A percentile compares a stretch with the other conserved stretches of the same genome.
Conservation (phyloP, 1,140 invertebrate species). For the Bombus difficillimus region DNA sequence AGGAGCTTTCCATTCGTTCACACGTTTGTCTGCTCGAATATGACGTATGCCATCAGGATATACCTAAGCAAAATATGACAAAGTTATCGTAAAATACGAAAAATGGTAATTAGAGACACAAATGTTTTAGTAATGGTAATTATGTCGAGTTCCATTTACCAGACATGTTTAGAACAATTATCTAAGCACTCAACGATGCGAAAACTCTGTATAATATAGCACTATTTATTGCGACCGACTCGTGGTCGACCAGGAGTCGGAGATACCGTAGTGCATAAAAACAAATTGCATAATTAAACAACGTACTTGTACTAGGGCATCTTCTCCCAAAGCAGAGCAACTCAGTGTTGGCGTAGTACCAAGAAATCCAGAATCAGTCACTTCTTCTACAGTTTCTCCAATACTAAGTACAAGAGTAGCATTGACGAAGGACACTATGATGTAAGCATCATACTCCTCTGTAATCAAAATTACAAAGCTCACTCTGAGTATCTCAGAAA, state of each 20-base stretch:
- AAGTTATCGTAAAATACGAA: neutral
- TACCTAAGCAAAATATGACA: conserved; percentile 83
- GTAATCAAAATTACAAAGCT: conserved; percentile 85
- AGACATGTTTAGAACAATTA: conserved; percentile 62
- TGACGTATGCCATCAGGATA: conserved; percentile 99
- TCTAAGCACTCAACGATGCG: conserved; percentile 77
- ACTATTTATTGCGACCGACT: conserved; percentile 75
- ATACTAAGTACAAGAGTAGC: conserved; percentile 99
- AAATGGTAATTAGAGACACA: neutral
- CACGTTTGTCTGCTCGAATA: conserved; percentile 97
- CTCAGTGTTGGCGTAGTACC: conserved; percentile 98
- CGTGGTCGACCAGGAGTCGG: conserved; percentile 75
- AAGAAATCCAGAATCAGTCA: conserved; percentile 99
- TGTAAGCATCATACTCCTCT: conserved; percentile 99
- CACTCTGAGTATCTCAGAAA: conserved; percentile 58
- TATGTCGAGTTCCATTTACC: conserved; percentile 70
- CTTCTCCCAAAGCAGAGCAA: conserved; percentile 98
- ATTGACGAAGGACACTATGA: conserved; percentile 99
- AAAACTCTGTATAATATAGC: conserved; percentile 72
- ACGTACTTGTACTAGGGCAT: conserved; percentile 96
- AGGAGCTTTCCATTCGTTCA: conserved; percentile 99
- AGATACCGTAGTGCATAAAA: conserved; percentile 77
- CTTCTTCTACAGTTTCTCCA: conserved; percentile 99
- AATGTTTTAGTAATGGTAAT: neutral
- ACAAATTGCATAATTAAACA: neutral